Percentiles rank a stretch among this genome's conserved stretches.
phyloP scores from a whole-genome alignment of 2,113 vertebrate genomes.

The Crypturellus undulatus region DNA sequence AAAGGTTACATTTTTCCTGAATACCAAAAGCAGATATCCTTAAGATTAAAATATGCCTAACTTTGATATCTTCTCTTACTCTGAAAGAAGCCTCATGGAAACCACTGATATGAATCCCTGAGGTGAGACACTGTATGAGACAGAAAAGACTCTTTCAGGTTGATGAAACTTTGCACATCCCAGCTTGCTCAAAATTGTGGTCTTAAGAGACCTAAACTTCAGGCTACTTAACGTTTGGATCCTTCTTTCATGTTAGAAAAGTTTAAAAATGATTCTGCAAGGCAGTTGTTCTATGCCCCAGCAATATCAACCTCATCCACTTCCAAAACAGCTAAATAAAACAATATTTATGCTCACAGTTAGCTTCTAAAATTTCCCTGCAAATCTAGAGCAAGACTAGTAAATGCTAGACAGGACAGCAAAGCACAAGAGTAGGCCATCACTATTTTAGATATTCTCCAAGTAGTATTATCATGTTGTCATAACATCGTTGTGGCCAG shows the following conservation, averaged over 20 bases:
- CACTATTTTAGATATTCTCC: background rate
- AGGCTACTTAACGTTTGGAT: background rate
- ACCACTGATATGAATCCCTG: background rate
- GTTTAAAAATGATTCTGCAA: background rate
- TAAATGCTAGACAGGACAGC: background rate
- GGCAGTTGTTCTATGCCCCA: background rate
- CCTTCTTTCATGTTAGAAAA: background rate
- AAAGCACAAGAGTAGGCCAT: background rate
- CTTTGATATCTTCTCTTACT: background rate
- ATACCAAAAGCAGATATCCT: background rate
- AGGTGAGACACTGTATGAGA: rapidly evolving
- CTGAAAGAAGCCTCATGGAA: background rate
- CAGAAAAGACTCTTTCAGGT: rapidly evolving
- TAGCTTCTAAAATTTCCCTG: background rate
- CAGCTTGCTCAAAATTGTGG: background rate
- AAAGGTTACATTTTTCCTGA: background rate
- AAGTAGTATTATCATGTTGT: background rate
- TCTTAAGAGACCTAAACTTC: background rate
- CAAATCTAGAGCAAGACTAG: background rate
- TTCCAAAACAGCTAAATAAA: background rate
- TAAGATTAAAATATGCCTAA: background rate
- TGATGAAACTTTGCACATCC: background rate
- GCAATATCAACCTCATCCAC: background rate
- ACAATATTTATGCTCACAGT: background rate
- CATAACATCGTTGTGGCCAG: rapidly evolving